These are phyloP conservation scores for Octodonta nipae DNA, from an alignment of 2,888 invertebrate genomes.

Conservation along the genomic window DNA sequence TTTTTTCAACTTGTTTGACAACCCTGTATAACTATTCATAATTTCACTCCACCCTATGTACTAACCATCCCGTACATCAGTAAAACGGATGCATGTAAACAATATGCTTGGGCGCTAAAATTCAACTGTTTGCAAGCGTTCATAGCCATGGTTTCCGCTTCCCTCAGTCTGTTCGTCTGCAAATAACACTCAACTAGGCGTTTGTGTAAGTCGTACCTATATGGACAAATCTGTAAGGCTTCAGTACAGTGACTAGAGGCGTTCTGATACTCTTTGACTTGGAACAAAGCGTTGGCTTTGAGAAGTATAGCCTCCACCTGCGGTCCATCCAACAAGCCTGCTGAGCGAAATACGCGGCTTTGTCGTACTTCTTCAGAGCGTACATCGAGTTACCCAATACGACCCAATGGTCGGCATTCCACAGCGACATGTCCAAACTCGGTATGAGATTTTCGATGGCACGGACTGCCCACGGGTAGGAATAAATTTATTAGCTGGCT, in stretches of 20 bases:
- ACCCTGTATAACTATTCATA: too few species aligned
- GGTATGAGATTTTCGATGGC: slow-evolving; percentile 24
- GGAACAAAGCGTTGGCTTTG: slow-evolving; percentile 54
- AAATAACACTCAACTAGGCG: slow-evolving; percentile 65
- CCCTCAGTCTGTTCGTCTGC: slow-evolving; percentile 51
- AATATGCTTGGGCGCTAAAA: slow-evolving; percentile 57
- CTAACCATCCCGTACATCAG: too few species aligned
- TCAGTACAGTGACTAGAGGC: slow-evolving; percentile 54
- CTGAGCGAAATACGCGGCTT: slow-evolving; percentile 59
- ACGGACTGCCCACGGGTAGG: too few species aligned
- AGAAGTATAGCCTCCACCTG: slow-evolving; percentile 59
- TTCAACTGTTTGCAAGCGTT: slow-evolving; percentile 59
- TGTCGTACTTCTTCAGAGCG: slow-evolving; percentile 48
- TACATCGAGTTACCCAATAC: slow-evolving; percentile 60
- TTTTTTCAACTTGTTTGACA: too few species aligned
- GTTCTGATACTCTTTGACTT: slow-evolving; percentile 52
- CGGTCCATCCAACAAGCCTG: slow-evolving; percentile 48
- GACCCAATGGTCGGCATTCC: slow-evolving; percentile 55
- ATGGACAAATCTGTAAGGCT: slow-evolving; percentile 47
- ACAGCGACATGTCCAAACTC: slow-evolving; percentile 25
- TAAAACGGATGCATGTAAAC: too few species aligned
- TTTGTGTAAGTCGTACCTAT: slow-evolving; percentile 59
- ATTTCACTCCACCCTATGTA: too few species aligned
- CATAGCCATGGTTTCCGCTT: slow-evolving; percentile 59
- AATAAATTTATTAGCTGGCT: too few species aligned